Evolutionary conservation across 2,113 vertebrate genomes (phyloP).

Genomic region (Globicephala melas): DNA sequence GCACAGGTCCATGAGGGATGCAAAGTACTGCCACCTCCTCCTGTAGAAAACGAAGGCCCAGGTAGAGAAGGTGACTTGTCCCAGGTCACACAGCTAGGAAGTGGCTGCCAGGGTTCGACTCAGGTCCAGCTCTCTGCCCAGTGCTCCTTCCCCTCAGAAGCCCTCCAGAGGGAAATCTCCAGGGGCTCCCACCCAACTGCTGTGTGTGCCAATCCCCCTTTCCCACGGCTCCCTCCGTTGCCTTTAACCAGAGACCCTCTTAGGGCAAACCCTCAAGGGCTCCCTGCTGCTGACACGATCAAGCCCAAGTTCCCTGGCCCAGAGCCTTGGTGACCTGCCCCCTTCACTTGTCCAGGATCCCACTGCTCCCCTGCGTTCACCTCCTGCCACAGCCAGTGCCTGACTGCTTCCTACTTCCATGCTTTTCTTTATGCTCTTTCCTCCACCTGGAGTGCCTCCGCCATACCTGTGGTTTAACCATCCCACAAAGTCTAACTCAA

Average conservation of each 20-base stretch:
- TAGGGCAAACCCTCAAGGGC: not conserved
- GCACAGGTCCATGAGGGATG: accelerated
- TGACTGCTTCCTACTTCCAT: not conserved
- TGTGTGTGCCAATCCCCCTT: not conserved
- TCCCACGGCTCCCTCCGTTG: not conserved
- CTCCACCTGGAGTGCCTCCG: not conserved
- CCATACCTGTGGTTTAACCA: not conserved
- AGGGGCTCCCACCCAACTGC: not conserved
- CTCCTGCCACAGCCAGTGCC: not conserved
- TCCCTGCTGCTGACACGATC: not conserved
- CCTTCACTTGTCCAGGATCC: not conserved
- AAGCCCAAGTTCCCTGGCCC: not conserved
- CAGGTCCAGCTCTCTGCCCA: not conserved
- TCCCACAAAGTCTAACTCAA: not conserved
- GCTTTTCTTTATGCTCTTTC: not conserved
- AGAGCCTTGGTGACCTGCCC: accelerated
- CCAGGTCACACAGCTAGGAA: not conserved
- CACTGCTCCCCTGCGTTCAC: accelerated
- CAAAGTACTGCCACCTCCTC: not conserved
- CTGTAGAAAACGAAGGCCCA: not conserved
- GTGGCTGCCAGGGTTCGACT: not conserved
- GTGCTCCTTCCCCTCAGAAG: not conserved
- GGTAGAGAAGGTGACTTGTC: not conserved
- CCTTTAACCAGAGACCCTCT: not conserved
- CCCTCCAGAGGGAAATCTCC: not conserved